phyloP scores from a whole-genome alignment of 2,797 vertebrate species.

The Bradypus variegatus region DNA sequence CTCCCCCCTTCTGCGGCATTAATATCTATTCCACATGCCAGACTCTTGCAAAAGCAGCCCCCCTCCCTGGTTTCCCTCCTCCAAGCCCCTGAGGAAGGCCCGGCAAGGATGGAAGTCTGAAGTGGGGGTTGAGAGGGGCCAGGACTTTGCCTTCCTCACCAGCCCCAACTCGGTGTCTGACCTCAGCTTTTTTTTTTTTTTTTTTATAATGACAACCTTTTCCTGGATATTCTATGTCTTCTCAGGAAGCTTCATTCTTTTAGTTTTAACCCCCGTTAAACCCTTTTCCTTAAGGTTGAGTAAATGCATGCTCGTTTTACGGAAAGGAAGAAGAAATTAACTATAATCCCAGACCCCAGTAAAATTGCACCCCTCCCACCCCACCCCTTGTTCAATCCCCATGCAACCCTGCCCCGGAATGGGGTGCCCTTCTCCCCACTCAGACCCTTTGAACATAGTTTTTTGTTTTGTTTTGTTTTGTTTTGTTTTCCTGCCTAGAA shows the following conservation, averaged over 20 bases:
- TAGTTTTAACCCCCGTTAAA: constrained; percentile 2
- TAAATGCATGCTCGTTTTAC: background rate
- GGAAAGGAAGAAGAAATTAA: background rate
- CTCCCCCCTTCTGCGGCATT: constrained; percentile 50
- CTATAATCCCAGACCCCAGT: background rate
- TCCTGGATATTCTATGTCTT: background rate
- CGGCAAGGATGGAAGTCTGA: accelerated
- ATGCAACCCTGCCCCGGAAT: background rate
- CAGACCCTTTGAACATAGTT: background rate
- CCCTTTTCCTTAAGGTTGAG: background rate
- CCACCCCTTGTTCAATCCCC: background rate
- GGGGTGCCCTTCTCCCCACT: background rate
- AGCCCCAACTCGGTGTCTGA: background rate
- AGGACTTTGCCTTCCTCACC: background rate
- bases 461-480: background rate
- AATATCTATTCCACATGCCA: constrained; percentile 58
- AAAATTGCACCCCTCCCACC: background rate
- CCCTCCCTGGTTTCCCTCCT: background rate
- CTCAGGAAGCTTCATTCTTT: constrained; percentile 19
- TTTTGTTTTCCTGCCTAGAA: too few species aligned
- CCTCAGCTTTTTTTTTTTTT: background rate
- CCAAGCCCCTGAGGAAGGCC: accelerated
- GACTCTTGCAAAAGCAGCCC: background rate
- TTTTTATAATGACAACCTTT: background rate
- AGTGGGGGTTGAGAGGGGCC: background rate